Base-by-base conservation (phyloP, 2,888 invertebrate genomes). In the Didymodactylos carnosus region DNA sequence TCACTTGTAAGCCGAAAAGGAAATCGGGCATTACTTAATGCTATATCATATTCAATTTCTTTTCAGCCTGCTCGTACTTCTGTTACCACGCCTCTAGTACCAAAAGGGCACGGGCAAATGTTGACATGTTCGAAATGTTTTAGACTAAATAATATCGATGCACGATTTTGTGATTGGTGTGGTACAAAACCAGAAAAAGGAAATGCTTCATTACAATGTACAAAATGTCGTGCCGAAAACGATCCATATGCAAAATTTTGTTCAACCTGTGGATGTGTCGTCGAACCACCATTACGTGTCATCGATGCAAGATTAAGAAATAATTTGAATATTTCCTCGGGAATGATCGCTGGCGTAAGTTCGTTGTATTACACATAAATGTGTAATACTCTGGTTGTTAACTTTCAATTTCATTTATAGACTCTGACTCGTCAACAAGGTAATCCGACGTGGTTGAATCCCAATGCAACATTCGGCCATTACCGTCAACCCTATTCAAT, bases 151-250 rank as follows among this genome's bases (percentile, higher is more conserved):
- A 79, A 79, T 71, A 78, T 79, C 8, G 81, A 82, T 76, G 81
- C 82, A 13, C 76, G 82, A 69, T 82, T 79, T 77, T 82, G 82
- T 77, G 82, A 82, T 76, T 82, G 82, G 82, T 82, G 82, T 77
- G 81, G 81, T 53, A 77, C 79, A 39, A 76, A 80, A 79, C 80
- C 81, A 11, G 76, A 78, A 23, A 76, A 78, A 6, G 76, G 77
- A 14, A 71, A 77, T 0, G 76, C 75, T 35, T 79, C 77, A 19
- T 74, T 81, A 73, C 76, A 77, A 19, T 81, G 81, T 77, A 77
- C 79, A 39, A 79, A 79, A 76, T 82, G 82, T 76, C 76, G 77
- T 27, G 80, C 81, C 70, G 78, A 76, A 73, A 82, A 82, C 77
- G 78, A 80, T 73, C 78, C 80, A 0, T 79, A 80, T 72, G 79